Base-by-base conservation (phyloP, 2,113 vertebrate genomes). In the Hypanus sabinus region DNA sequence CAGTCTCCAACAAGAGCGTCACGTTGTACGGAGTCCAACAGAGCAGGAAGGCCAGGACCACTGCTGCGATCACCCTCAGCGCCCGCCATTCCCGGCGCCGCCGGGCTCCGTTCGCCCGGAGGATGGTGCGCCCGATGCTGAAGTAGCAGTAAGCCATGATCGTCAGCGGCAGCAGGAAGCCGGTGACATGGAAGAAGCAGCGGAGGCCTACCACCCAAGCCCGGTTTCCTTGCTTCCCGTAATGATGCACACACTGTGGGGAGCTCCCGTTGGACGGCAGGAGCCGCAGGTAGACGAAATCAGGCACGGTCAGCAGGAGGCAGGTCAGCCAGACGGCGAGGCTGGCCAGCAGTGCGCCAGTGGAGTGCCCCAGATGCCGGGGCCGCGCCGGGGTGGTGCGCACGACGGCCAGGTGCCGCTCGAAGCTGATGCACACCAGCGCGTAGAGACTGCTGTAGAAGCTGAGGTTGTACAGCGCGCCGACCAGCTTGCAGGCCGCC, bases 121-220 rank as follows among this genome's bases (percentile, higher is more conserved):
- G 0, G 60, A 98, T 96, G 3, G 96, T 96, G 81, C 94, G 95
- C 95, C 97, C 96, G 95, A 98, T 98, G 55, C 95, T 95, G 22
- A 97, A 94, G 94, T 98, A 98, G 95, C 97, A 98, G 95, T 97
- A 97, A 8, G 96, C 95, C 97, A 98, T 98, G 68, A 97, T 94
- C 93, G 97, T 30, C 57, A 98, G 94, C 0, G 97, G 97, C 55
- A 97, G 14, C 20, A 96, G 95, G 92, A 98, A 98, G 6, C 97
- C 97, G 8, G 97, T 76, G 18, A 95, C 3, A 87, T 97, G 77
- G 94, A 96, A 96, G 57, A 96, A 0, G 62, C 97, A 73, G 80
- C 96, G 96, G 94, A 97, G 94, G 0, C 94, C 95, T 71, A 97
- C 94, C 24, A 95, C 95, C 97, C 97, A 97, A 30, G 95, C 94